Evolutionary conservation across 2,113 vertebrate species (phyloP), one percentile per base, ranked within the genome.

Genomic region (Platichthys flesus): DNA sequence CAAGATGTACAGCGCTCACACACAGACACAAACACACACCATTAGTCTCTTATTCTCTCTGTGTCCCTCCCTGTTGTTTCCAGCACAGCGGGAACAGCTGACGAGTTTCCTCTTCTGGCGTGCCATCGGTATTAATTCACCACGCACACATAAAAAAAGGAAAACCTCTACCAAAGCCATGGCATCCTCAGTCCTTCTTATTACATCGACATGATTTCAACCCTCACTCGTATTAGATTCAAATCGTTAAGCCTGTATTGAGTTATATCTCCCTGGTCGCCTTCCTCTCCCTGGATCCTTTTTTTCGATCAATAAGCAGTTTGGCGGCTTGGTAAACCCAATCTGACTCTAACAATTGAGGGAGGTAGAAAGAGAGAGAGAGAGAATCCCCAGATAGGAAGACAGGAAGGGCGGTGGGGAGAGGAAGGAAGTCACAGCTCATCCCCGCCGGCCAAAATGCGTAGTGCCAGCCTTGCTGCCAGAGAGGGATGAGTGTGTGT

Each of bases 1-100:
- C 51, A 65, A 57, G 47, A 82, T 56, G 59, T 51, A 55, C 70
- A 82, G 74, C 15, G 59, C 24, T 20, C 62, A 18, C 57, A 64
- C 26, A 51, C 49, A 66, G 24, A 61, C 35, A 57, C 35, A 57
- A 51, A 66, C 40, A 58, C 76, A 78, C 52, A 71, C 23, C 58
- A n/a, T 84, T 60, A 13, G 28, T 78, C 72, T 90, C 23, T 66
- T 16, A 74, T 64, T 52, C 62, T 42, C 54, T 52, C 56, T 81
- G 59, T 85, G 86, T 79, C 72, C 88, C 72, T 89, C 67, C 81
- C 80, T 49, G 78, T 88, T 88, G 87, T 85, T 87, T 68, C 74
- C 62, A 67, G 67, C 86, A 61, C 90, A 79, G 88, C 62, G 58
- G 79, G 85, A 90, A 90, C 86, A 90, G 83, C 89, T 88, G 85